Base-by-base conservation (phyloP, 1,140 invertebrate species). In the Diachasmimorpha longicaudata region DNA sequence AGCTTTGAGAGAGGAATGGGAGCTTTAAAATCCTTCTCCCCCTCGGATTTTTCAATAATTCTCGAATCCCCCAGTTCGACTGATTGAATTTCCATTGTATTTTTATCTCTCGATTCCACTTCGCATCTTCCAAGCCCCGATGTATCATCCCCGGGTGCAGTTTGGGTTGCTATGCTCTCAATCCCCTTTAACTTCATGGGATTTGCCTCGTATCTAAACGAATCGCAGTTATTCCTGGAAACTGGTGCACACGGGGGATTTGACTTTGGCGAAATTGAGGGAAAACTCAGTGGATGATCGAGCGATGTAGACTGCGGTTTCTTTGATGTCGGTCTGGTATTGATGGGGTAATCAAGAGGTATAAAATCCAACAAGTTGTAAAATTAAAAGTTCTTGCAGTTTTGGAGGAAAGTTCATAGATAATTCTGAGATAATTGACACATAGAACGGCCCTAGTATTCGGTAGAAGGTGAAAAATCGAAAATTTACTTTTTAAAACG, bases 401-500 rank as follows among this genome's bases (percentile, higher is more conserved):
- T n/a, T n/a, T n/a, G n/a, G n/a, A n/a, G n/a, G n/a, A 58, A 58
- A 58, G 2, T 58, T 16, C n/a, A 58, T n/a, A 58, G 52, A 21
- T n/a, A n/a, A n/a, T 58, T 19, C 16, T 16, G 8, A 58, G 19
- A 58, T n/a, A 58, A 21, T 58, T 58, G 10, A 4, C 6, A 58
- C 6, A 58, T 58, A 19, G 44, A 31, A 31, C 31, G 6, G 31
- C 31, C 2, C 31, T 31, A 31, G 2, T 31, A 3, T 31, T 31
- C 31, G 6, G 77, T 31, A 31, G 31, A 31, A 31, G 6, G 31
- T 31, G 31, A 31, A 31, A 52, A 52, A 14, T 2, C 0, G 2
- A 13, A 52, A 23, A 73, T 78, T 46, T 55, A 82, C 84, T 73
- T 81, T 76, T 81, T 84, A 25, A 85, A 85, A 48, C 84, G 81